These are phyloP conservation scores for Cynodonichthys magdalenae DNA, from an alignment of 2,797 vertebrate species.

Conservation along the genomic window DNA sequence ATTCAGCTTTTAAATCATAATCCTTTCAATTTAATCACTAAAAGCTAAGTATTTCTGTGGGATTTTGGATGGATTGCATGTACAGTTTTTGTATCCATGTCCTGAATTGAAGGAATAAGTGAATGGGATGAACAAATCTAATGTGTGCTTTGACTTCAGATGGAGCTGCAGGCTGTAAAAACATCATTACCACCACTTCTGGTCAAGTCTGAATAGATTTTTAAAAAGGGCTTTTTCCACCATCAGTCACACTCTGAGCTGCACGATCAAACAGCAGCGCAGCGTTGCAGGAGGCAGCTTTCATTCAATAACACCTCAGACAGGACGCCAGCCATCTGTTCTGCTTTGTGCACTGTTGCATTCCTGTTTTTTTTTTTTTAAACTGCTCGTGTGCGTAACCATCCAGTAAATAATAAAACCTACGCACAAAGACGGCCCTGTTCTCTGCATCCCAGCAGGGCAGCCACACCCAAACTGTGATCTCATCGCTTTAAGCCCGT, in stretches of 20 bases:
- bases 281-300: constrained; percentile 5
- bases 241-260: constrained; percentile 19
- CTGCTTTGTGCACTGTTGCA: background rate
- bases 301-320: constrained; percentile 1
- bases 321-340: background rate
- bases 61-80: constrained; percentile 20
- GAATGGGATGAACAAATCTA: constrained; percentile 45
- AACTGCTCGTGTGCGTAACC: constrained; percentile 7
- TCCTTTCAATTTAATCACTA: no score
- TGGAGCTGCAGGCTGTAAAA: constrained; percentile 38
- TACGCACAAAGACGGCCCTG: constrained; percentile 44
- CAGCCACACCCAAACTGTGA: constrained; percentile 76
- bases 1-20: no score
- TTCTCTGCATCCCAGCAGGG: constrained; percentile 42
- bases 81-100: constrained; percentile 26
- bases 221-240: constrained; percentile 13
- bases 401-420: constrained; percentile 20
- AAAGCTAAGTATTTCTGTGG: constrained; percentile 15
- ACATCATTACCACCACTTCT: constrained; percentile 11
- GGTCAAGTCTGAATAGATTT: constrained; percentile 24
- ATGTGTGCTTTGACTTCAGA: constrained; percentile 48
- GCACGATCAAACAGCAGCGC: constrained; percentile 22
- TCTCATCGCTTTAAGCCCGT: constrained; percentile 60
- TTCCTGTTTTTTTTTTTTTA: background rate
- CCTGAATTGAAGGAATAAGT: constrained; percentile 9